These are phyloP conservation scores for Cephus pulcher DNA, from an alignment of 2,888 invertebrate species.

Conservation along the genomic window DNA sequence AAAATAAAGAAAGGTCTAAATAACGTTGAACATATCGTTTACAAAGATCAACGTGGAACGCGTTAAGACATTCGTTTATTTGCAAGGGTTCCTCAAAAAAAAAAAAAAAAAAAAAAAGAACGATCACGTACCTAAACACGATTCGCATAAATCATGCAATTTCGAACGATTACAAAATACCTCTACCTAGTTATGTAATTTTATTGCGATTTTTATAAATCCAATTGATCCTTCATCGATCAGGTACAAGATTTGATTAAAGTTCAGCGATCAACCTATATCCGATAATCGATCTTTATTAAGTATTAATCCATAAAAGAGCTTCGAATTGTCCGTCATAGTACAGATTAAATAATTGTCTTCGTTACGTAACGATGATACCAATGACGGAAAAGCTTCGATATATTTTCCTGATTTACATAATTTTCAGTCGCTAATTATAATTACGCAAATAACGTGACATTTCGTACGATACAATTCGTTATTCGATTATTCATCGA, in stretches of 20 bases:
- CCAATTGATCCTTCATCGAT: background rate
- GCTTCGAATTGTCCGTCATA: background rate
- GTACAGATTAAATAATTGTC: background rate
- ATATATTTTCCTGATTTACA: background rate
- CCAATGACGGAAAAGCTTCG: background rate
- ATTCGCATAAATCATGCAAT: background rate
- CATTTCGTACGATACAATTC: background rate
- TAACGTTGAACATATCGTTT: conserved; percentile 25
- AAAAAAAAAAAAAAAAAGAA: conserved; percentile 11
- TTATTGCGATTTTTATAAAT: background rate
- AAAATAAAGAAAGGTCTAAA: conserved; percentile 16
- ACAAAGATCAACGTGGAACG: conserved; percentile 13
- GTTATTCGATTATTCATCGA: background rate
- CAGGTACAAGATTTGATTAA: background rate
- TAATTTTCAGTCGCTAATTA: background rate
- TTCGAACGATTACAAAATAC: background rate
- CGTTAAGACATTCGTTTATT: background rate
- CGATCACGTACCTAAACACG: conserved; percentile 3
- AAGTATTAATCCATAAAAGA: background rate
- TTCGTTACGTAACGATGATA: background rate
- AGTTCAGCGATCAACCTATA: background rate
- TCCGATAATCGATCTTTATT: background rate
- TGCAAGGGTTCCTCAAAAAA: background rate
- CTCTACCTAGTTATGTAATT: background rate
- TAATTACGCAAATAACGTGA: background rate